Base-by-base conservation (phyloP, 2,113 vertebrate genomes). In the Motacilla tschutschensis region DNA sequence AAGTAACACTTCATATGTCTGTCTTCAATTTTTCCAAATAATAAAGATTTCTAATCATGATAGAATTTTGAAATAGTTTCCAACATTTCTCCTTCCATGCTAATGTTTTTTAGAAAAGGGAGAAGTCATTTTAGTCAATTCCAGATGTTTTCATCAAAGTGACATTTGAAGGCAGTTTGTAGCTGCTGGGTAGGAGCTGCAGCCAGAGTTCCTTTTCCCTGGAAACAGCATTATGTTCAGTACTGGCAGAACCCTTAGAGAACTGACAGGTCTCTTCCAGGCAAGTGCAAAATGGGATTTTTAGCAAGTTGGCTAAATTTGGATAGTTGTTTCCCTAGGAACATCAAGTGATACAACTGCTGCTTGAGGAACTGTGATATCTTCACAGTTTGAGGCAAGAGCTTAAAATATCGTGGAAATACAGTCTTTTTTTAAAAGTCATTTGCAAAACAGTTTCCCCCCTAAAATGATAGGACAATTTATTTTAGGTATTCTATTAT, bases 231-330 rank as follows among this genome's bases (percentile, higher is more conserved):
- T 43, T 59, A 20, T 33, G 40, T 66, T 77, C 41, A 41, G 31
- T 46, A 31, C 73, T 69, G 48, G 38, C 50, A 80, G 74, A 91
- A 72, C 43, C 28, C n/a, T 50, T 72, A 53, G 35, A 83, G 60
- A 69, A 59, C 21, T 43, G 46, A 62, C 46, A 69, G 46, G 28
- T 73, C 51, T 65, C 43, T 89, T 64, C 69, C 4, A 3, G 73
- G 46, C 55, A 59, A 86, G 33, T 79, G 44, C 59, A 58, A 72
- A 36, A 79, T 81, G 54, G 62, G 65, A 60, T 69, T 70, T 73
- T 63, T 79, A 65, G 75, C 59, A 82, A 84, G 16, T 73, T 92
- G 51, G 71, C 31, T 94, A 85, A 76, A 93, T 91, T 83, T 89
- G 74, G 88, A 58, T 67, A 72, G 50, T 75, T 75, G 72, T 90